phyloP scores from a whole-genome alignment of 2,888 invertebrate genomes.

The Notodonta dromedarius region DNA sequence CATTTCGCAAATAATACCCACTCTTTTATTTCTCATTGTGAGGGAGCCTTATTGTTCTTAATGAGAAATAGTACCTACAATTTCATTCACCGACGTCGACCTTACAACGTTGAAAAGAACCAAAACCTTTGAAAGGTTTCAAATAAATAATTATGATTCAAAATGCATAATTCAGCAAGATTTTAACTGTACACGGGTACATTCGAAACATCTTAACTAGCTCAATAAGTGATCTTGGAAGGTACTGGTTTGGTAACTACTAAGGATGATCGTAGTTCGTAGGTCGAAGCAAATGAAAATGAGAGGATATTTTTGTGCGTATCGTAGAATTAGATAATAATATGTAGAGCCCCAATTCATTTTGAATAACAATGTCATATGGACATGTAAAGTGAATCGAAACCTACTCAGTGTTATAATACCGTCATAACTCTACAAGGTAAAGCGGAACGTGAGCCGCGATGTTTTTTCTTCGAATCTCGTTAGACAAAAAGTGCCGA shows the following conservation, averaged over 20 bases:
- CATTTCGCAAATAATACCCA: slow-evolving; percentile 1
- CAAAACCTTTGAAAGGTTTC: neutral
- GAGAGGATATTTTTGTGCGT: too few relatives aligned
- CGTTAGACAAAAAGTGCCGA: slow-evolving; percentile 30
- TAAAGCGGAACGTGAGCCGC: neutral
- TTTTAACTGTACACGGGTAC: neutral
- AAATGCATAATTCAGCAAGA: neutral
- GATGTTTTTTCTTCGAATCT: slow-evolving; percentile 16
- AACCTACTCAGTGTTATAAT: neutral
- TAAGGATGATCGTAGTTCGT: too few relatives aligned
- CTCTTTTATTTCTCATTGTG: slow-evolving; percentile 1
- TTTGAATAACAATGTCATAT: too few relatives aligned
- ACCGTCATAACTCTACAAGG: neutral
- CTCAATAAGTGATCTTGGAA: neutral
- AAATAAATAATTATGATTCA: neutral
- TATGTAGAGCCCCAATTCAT: too few relatives aligned
- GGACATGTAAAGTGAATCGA: neutral
- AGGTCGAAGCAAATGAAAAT: too few relatives aligned
- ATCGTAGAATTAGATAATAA: too few relatives aligned
- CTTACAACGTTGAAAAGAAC: neutral
- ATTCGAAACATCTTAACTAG: neutral
- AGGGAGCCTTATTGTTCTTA: slow-evolving; percentile 1
- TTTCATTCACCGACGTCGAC: neutral
- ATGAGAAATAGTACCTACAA: neutral
- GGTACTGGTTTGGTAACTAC: too few relatives aligned